Percentiles rank a stretch among this genome's conserved stretches.
phyloP scores from a whole-genome alignment of 2,888 invertebrate species.

The Lochmaea crataegi region DNA sequence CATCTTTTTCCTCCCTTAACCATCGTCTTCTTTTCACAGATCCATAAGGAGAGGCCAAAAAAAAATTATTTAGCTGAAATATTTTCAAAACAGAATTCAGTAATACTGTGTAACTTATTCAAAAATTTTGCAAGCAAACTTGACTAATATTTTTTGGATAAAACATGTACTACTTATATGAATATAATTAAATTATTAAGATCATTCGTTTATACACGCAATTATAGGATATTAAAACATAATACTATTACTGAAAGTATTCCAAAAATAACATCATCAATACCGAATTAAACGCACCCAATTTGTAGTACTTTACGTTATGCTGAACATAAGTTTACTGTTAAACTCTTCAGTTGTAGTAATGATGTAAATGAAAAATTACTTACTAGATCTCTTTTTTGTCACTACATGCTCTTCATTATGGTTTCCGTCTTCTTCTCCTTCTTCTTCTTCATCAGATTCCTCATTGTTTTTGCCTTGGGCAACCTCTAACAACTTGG shows the following conservation, averaged over 20 bases:
- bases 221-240: too few species aligned
- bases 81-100: too few species aligned
- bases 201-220: not conserved
- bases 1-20: conserved; percentile 20
- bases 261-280: not conserved
- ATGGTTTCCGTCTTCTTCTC: not conserved
- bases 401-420: not conserved
- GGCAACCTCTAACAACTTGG: conserved; percentile 45
- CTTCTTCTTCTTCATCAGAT: not conserved
- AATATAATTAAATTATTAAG: not conserved
- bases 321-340: not conserved
- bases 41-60: conserved; percentile 22
- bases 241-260: not conserved
- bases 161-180: not conserved
- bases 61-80: not conserved
- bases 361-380: conserved; percentile 1
- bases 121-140: not conserved
- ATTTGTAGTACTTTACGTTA: not conserved
- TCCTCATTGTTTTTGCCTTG: conserved; percentile 36
- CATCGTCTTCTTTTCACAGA: conserved; percentile 21
- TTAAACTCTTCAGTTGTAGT: not conserved
- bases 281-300: not conserved
- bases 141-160: not conserved
- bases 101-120: not conserved
- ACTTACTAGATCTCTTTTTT: conserved; percentile 22